phyloP scores from a whole-genome alignment of 2,797 vertebrate genomes.

The Peromyscus eremicus region DNA sequence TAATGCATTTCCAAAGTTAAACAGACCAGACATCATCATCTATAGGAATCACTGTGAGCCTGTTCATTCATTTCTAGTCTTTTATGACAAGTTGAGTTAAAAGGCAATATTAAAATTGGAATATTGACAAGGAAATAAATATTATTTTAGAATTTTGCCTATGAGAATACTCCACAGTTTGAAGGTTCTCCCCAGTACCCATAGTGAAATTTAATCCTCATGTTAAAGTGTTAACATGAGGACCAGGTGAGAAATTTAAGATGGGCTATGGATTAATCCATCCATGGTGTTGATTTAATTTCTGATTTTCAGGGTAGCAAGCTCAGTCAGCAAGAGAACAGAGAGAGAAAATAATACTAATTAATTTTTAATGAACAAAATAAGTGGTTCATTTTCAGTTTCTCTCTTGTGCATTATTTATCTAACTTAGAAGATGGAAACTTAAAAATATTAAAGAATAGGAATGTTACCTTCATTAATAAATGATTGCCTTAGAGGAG shows the following conservation, averaged over 20 bases:
- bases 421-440: constrained; percentile 30
- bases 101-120: background rate
- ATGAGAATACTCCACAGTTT: background rate
- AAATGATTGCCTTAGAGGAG: background rate
- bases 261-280: background rate
- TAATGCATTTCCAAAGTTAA: constrained; percentile 8
- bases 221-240: background rate
- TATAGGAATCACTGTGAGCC: background rate
- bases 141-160: background rate
- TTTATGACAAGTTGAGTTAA: constrained; percentile 8
- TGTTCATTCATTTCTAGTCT: background rate
- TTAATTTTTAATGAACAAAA: constrained; percentile 47
- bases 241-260: background rate
- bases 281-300: background rate
- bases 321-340: background rate
- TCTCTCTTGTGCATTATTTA: constrained; percentile 22
- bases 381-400: constrained; percentile 25
- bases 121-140: constrained; percentile 8
- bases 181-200: background rate
- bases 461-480: constrained; percentile 55
- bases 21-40: background rate
- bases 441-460: constrained; percentile 34
- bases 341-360: background rate
- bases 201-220: background rate
- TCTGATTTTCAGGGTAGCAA: background rate